Percentiles rank a stretch among this genome's conserved stretches.
phyloP scores from a whole-genome alignment of 1,140 invertebrate genomes.

The Drosophila littoralis region DNA sequence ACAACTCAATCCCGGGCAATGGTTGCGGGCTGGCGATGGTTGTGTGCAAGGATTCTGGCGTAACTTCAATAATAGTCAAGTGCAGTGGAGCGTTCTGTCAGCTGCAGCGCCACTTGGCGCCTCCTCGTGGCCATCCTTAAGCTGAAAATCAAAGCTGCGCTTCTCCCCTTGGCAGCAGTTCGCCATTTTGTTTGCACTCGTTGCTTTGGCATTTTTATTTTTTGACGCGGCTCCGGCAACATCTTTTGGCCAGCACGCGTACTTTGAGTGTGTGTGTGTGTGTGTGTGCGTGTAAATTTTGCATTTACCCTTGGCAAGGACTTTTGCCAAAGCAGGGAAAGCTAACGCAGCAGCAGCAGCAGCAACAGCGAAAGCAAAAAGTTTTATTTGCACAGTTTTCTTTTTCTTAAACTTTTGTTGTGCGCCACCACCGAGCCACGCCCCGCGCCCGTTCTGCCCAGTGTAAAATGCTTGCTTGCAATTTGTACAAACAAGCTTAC shows the following conservation, averaged over 20 bases:
- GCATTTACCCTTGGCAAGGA: conserved; percentile 83
- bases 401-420: conserved; percentile 82
- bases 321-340: conserved; percentile 67
- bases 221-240: conserved; percentile 60
- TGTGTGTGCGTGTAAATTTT: conserved; percentile 63
- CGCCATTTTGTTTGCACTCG: conserved; percentile 72
- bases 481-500: conserved; percentile 71
- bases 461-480: conserved; percentile 76
- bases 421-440: conserved; percentile 15
- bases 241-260: conserved; percentile 73
- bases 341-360: conserved; percentile 46
- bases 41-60: conserved; percentile 38
- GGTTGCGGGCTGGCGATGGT: not conserved
- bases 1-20: conserved; percentile 47
- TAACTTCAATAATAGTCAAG: conserved; percentile 82
- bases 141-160: conserved; percentile 36
- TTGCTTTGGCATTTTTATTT: conserved; percentile 66
- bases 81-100: conserved; percentile 77
- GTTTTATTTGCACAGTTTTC: conserved; percentile 83
- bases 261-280: conserved; percentile 33
- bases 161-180: conserved; percentile 27
- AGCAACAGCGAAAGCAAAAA: conserved; percentile 70
- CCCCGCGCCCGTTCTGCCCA: not conserved
- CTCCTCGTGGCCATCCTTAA: conserved; percentile 1
- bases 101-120: conserved; percentile 53